Percentiles rank a stretch among this genome's conserved stretches.
These are phyloP conservation scores for Aphis craccivora DNA, from an alignment of 1,140 invertebrate species.

Conservation along the genomic window DNA sequence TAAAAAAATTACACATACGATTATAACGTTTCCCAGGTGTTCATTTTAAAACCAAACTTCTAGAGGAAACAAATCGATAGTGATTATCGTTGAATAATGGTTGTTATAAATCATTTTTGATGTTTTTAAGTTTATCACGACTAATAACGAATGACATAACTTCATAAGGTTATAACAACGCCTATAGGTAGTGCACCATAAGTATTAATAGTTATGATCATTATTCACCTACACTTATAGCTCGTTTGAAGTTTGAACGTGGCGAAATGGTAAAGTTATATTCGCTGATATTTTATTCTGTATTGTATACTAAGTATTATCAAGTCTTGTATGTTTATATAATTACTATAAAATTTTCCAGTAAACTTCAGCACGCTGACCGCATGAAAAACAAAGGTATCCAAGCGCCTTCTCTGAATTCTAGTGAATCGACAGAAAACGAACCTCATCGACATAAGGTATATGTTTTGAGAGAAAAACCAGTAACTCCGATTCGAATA, in stretches of 20 bases:
- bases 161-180: neutral
- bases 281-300: neutral
- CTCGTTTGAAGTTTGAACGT: slow-evolving; percentile 5
- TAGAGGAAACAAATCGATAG: slow-evolving; percentile 42
- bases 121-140: slow-evolving; percentile 5
- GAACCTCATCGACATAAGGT: neutral
- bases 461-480: slow-evolving; percentile 42
- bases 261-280: neutral
- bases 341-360: slow-evolving; percentile 14
- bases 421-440: neutral
- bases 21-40: neutral
- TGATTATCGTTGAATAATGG: slow-evolving; percentile 39
- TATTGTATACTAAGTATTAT: neutral
- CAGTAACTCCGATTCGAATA: neutral
- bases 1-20: neutral
- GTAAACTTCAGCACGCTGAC: neutral
- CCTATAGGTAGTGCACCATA: neutral
- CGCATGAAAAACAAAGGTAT: slow-evolving; percentile 21
- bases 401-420: neutral
- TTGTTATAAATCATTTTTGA: slow-evolving; percentile 3
- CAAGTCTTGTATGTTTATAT: neutral
- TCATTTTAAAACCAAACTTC: neutral
- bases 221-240: neutral
- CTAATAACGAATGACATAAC: slow-evolving; percentile 23
- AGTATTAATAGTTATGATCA: slow-evolving; percentile 15